These are phyloP conservation scores for Amaurobius ferox DNA, from an alignment of 2,888 invertebrate species.

Conservation along the genomic window DNA sequence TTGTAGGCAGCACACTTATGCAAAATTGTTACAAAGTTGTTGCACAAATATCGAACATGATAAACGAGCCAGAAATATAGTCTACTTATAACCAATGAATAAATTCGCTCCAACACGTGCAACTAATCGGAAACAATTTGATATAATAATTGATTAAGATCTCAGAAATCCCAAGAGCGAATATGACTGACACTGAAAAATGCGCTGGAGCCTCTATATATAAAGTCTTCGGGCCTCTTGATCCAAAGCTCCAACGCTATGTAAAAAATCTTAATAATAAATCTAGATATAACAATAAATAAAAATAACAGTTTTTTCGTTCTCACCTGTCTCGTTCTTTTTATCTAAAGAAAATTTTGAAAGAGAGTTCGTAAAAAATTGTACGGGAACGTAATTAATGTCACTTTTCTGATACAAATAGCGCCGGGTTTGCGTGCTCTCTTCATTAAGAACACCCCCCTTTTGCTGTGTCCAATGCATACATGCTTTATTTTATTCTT, in stretches of 20 bases:
- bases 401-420: slow-evolving; percentile 69
- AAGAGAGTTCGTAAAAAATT: slow-evolving; percentile 61
- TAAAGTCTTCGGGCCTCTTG: slow-evolving; percentile 15
- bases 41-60: too few species aligned
- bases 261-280: slow-evolving; percentile 32
- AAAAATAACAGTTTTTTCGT: slow-evolving; percentile 30
- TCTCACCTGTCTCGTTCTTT: slow-evolving; percentile 46
- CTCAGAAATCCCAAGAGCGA: not conserved
- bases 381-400: slow-evolving; percentile 67
- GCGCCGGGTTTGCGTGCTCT: slow-evolving; percentile 52
- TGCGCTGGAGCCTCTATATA: not conserved
- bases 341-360: slow-evolving; percentile 45
- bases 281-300: slow-evolving; percentile 12
- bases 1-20: too few species aligned
- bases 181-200: slow-evolving; percentile 45
- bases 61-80: too few species aligned
- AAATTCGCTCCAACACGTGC: not conserved
- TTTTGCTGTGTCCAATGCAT: slow-evolving; percentile 52
- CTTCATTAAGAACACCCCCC: slow-evolving; percentile 66
- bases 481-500: slow-evolving; percentile 56
- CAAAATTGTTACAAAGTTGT: too few species aligned
- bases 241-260: slow-evolving; percentile 4
- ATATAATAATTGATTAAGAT: slow-evolving; percentile 29
- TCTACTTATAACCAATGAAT: not conserved
- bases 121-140: slow-evolving; percentile 39